These are phyloP conservation scores for Chitala chitala DNA, from an alignment of 2,113 vertebrate species.

Conservation along the genomic window DNA sequence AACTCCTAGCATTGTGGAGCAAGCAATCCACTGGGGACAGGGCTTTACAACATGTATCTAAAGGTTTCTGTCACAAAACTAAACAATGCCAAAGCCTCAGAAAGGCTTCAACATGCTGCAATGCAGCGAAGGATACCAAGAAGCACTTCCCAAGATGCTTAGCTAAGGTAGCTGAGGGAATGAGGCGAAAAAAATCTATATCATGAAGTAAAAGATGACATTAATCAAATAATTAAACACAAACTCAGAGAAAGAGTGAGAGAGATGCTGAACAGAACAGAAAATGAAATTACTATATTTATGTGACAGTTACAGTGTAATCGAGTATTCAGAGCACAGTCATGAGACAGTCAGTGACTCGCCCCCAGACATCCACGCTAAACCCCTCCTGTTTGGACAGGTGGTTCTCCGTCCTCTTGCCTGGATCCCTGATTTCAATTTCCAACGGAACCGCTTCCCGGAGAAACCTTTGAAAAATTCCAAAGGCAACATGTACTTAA, in stretches of 20 bases:
- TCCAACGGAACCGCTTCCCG: constrained; percentile 56
- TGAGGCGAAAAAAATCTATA: too few relatives aligned
- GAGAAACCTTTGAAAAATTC: constrained; percentile 58
- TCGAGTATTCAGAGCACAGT: not conserved
- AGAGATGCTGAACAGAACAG: not conserved
- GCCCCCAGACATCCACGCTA: constrained; percentile 30
- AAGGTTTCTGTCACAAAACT: too few relatives aligned
- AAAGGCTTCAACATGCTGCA: too few relatives aligned
- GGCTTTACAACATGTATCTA: too few relatives aligned
- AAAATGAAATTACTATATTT: constrained; percentile 24
- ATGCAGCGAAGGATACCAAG: too few relatives aligned
- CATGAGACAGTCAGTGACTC: constrained; percentile 27
- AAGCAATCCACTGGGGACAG: too few relatives aligned
- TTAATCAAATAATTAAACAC: not conserved
- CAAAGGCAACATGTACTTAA: constrained; percentile 59
- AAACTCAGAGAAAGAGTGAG: not conserved
- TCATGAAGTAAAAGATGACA: too few relatives aligned
- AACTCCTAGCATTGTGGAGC: too few relatives aligned
- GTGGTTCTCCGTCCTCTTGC: constrained; percentile 49
- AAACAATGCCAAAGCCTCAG: too few relatives aligned
- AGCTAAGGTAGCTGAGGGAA: not conserved
- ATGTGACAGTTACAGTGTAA: constrained; percentile 18
- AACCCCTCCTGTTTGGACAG: constrained; percentile 54
- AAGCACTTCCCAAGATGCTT: too few relatives aligned
- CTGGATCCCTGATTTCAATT: constrained; percentile 55